Percentiles rank a stretch among this genome's conserved stretches.
These are phyloP conservation scores for Conops quadrifasciatus DNA, from an alignment of 2,888 invertebrate species.

Conservation along the genomic window DNA sequence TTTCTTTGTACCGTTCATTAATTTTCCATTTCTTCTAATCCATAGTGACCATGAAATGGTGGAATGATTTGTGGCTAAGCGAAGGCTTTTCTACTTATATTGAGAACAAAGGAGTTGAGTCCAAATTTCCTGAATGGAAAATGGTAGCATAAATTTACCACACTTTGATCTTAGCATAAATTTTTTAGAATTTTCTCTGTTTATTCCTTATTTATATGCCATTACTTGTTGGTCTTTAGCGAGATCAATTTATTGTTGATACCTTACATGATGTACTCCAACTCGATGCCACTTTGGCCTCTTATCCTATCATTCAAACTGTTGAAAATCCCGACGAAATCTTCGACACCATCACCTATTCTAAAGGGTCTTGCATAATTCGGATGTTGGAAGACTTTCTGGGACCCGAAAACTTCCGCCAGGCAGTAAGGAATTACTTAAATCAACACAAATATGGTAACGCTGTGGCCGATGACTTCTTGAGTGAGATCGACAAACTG, in stretches of 20 bases:
- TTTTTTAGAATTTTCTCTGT: not conserved
- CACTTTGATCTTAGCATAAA: too few relatives aligned
- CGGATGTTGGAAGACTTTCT: conserved; percentile 89
- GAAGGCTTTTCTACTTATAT: conserved; percentile 95
- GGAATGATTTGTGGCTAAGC: conserved; percentile 93
- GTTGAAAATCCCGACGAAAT: conserved; percentile 89
- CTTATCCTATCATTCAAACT: conserved; percentile 89
- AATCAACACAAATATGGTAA: conserved; percentile 77
- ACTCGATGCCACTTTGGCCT: conserved; percentile 81
- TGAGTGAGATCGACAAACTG: conserved; percentile 69
- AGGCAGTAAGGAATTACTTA: conserved; percentile 79
- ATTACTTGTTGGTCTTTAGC: conserved; percentile 66
- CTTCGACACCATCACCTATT: conserved; percentile 91
- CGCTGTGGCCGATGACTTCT: conserved; percentile 82
- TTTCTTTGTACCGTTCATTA: not conserved
- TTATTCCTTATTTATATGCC: not conserved
- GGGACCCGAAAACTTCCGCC: conserved; percentile 73
- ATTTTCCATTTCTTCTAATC: not conserved
- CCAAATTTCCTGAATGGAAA: conserved; percentile 80
- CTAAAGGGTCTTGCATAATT: conserved; percentile 88
- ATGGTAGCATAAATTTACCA: conserved; percentile 69
- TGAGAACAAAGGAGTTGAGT: conserved; percentile 79
- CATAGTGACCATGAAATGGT: conserved; percentile 90
- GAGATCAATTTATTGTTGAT: conserved; percentile 78
- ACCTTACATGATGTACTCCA: conserved; percentile 78